Base-by-base conservation (phyloP, 2,888 invertebrate genomes). In the Hemaris fuciformis region DNA sequence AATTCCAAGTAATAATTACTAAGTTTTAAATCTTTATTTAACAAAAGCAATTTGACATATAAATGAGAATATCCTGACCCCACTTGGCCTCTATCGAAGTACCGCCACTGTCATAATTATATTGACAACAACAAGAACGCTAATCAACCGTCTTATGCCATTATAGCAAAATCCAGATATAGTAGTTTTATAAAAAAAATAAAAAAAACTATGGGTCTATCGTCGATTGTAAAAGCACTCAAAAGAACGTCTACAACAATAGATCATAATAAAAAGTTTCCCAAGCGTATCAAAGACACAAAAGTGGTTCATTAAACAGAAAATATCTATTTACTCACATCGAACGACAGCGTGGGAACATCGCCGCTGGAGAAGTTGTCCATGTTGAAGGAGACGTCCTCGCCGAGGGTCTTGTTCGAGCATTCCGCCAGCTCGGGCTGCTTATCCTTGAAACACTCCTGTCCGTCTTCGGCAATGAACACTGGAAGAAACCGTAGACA, bases 381-480 rank as follows among this genome's bases (percentile, higher is more conserved):
- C 15, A 89, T 74, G 45, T 82, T 78, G 3, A 90, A 74, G 5
- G 91, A 81, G 1, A 94, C 63, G 68, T 94, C 93, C 0, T 84
- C 71, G 0, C 93, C 91, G 38, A 95, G 86, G 0, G 96, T 95
- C 25, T 80, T 79, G 76, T 96, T 96, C 7, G 94, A 75, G 75
- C 97, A 97, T 2, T 88, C 78, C 73, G 94, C 92, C 38, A 97
- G 91, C 0, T 88, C 93, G 0, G 94, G 93, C 64, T 93, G 89
- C 66, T 95, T 94, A 0, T 93, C 89, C 62, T 93, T 74, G 64
- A 97, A 88, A 75, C 97, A 97, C 76, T 96, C 95, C 7, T 95
- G 94, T 0, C 97, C 97, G n/a, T 95, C 95, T 77, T 97, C 96
- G 0, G 97, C 95, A 62, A 97, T 95, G 79, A 97, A 97, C 73